Conservation (phyloP, 2,888 invertebrate species). For the Stenolophus ochropezus region DNA sequence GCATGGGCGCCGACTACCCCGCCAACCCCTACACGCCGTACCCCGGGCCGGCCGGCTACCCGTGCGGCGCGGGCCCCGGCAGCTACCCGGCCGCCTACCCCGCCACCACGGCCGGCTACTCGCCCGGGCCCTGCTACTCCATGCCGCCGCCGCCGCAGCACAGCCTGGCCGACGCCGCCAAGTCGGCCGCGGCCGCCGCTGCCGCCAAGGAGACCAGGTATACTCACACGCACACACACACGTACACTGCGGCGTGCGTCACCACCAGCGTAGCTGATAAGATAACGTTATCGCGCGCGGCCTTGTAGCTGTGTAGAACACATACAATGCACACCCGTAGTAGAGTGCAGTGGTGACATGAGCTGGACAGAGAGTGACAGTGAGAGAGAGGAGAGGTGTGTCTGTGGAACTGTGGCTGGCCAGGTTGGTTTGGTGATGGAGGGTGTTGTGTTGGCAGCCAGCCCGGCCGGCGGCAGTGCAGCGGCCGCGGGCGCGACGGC, state of each 20-base stretch:
- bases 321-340: not conserved
- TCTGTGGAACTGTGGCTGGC: too few species aligned
- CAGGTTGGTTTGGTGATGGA: slow-evolving; percentile 27
- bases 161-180: slow-evolving; percentile 78
- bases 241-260: too few species aligned
- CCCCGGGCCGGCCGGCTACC: slow-evolving; percentile 77
- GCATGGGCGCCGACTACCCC: slow-evolving; percentile 87
- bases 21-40: slow-evolving; percentile 83
- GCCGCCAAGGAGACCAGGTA: slow-evolving; percentile 82
- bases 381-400: too few species aligned
- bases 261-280: slow-evolving; percentile 7
- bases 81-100: slow-evolving; percentile 78
- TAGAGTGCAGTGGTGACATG: not conserved
- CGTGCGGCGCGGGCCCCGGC: slow-evolving; percentile 73
- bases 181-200: slow-evolving; percentile 77
- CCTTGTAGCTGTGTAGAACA: not conserved
- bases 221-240: too few species aligned
- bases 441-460: slow-evolving; percentile 62
- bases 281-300: slow-evolving; percentile 26
- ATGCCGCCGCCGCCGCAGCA: slow-evolving; percentile 92
- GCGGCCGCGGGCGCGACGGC: slow-evolving; percentile 79
- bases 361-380: not conserved
- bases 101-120: slow-evolving; percentile 76
- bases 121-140: slow-evolving; percentile 86
- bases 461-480: slow-evolving; percentile 65